Conservation (phyloP, 2,113 vertebrate species). For the Gymnobelideus leadbeateri region DNA sequence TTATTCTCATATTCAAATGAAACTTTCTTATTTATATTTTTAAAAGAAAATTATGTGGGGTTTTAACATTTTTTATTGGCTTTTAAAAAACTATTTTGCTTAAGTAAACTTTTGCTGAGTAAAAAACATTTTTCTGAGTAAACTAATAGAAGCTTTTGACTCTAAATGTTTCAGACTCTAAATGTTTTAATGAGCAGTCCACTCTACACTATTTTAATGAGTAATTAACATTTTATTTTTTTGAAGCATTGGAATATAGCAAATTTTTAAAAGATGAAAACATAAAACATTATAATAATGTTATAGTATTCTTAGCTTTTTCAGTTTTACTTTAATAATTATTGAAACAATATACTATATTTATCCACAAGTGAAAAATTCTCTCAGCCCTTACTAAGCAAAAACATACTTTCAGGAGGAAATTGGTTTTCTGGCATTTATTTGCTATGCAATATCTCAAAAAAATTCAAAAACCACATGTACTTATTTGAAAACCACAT, state of each 20-base stretch:
- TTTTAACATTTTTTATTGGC: neutral
- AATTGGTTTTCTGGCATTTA: slow-evolving; percentile 56
- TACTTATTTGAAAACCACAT: slow-evolving; percentile 7
- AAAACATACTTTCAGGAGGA: slow-evolving; percentile 56
- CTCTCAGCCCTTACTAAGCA: slow-evolving; percentile 18
- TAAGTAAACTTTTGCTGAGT: neutral
- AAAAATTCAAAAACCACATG: slow-evolving; percentile 51
- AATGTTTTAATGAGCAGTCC: slow-evolving; percentile 12
- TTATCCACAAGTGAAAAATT: slow-evolving; percentile 65
- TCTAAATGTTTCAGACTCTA: neutral
- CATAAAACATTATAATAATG: neutral
- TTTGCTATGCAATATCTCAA: slow-evolving; percentile 53
- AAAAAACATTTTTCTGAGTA: neutral
- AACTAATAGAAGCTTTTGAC: neutral
- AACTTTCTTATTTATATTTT: slow-evolving; percentile 45
- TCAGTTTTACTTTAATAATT: slow-evolving; percentile 45
- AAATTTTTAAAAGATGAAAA: slow-evolving; percentile 45
- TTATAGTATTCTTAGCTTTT: neutral
- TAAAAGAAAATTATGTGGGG: slow-evolving; percentile 19
- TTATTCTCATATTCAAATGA: slow-evolving; percentile 64
- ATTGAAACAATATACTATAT: slow-evolving; percentile 25
- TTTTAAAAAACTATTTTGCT: neutral
- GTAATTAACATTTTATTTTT: slow-evolving; percentile 38
- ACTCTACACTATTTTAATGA: neutral
- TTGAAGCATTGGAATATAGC: slow-evolving; percentile 16